These are phyloP conservation scores for Oscarella lobularis DNA, from an alignment of 37 sponge, comb jelly and placozoan genomes.

Conservation along the genomic window DNA sequence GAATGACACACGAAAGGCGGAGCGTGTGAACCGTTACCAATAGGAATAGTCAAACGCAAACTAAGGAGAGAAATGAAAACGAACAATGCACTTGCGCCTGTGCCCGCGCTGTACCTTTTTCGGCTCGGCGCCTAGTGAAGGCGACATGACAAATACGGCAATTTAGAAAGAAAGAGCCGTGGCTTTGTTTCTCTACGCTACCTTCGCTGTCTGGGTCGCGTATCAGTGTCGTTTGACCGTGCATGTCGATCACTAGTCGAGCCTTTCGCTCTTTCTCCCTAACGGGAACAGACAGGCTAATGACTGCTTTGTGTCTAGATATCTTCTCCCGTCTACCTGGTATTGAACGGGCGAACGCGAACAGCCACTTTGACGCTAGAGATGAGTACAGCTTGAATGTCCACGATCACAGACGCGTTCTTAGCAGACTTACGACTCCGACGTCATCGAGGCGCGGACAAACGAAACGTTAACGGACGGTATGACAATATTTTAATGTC, in stretches of 20 bases:
- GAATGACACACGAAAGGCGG: too few species aligned
- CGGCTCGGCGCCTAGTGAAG: neutral
- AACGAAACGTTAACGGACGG: too few species aligned
- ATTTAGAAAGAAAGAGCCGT: neutral
- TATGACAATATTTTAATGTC: too few species aligned
- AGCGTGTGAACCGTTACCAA: slow-evolving; percentile 25
- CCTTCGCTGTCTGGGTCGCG: slow-evolving; percentile 16
- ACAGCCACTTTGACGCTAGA: slow-evolving; percentile 52
- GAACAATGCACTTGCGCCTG: too few species aligned
- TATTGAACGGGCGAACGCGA: slow-evolving; percentile 50
- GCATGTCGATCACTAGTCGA: slow-evolving; percentile 42
- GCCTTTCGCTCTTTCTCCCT: slow-evolving; percentile 38
- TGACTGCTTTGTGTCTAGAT: too few species aligned
- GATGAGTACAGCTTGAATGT: neutral
- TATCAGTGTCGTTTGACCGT: slow-evolving; percentile 27
- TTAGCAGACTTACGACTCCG: neutral
- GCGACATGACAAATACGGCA: too few species aligned
- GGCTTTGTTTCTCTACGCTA: neutral
- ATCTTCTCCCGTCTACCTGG: neutral
- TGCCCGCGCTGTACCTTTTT: neutral
- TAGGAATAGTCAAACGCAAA: slow-evolving; percentile 65
- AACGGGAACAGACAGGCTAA: slow-evolving; percentile 8
- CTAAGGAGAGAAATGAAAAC: too few species aligned
- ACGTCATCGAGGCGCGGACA: neutral
- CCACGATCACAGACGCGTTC: neutral